Evolutionary conservation across 2,888 invertebrate genomes (phyloP).

Genomic region (Rhogogaster chlorosoma): DNA sequence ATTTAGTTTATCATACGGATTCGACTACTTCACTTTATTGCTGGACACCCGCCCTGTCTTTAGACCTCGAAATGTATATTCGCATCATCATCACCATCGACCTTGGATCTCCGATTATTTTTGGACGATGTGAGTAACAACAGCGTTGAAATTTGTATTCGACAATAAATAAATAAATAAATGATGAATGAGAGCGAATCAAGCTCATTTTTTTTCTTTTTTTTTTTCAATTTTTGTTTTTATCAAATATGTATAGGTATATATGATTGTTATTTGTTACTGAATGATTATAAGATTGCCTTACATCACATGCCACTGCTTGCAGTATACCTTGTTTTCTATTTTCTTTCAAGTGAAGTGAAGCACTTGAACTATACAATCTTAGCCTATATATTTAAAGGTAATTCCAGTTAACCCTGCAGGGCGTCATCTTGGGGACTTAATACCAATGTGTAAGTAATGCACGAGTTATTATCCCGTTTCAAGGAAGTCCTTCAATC

Average conservation of each 20-base stretch:
- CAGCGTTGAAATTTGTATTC: neutral
- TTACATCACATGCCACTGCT: neutral
- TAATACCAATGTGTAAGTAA: neutral
- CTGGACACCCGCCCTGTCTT: neutral
- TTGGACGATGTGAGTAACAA: neutral
- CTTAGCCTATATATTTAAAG: conserved; percentile 41
- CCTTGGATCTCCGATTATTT: conserved; percentile 7
- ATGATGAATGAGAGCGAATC: neutral
- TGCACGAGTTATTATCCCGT: conserved; percentile 1
- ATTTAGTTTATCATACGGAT: conserved; percentile 33
- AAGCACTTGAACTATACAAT: conserved; percentile 33
- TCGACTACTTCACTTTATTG: neutral
- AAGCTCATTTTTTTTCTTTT: neutral
- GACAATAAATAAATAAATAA: neutral
- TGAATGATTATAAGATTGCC: neutral
- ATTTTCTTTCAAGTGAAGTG: neutral
- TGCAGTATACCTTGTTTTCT: neutral
- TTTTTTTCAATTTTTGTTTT: neutral
- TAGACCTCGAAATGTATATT: conserved; percentile 31
- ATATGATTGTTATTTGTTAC: neutral
- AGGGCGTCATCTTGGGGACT: conserved; percentile 3
- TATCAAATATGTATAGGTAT: too few species aligned
- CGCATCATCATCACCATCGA: conserved; percentile 12
- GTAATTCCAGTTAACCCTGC: conserved; percentile 19
- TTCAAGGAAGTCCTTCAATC: neutral